Evolutionary conservation across 2,888 invertebrate genomes (phyloP).

Genomic region (Hydrotaea cyrtoneurina): DNA sequence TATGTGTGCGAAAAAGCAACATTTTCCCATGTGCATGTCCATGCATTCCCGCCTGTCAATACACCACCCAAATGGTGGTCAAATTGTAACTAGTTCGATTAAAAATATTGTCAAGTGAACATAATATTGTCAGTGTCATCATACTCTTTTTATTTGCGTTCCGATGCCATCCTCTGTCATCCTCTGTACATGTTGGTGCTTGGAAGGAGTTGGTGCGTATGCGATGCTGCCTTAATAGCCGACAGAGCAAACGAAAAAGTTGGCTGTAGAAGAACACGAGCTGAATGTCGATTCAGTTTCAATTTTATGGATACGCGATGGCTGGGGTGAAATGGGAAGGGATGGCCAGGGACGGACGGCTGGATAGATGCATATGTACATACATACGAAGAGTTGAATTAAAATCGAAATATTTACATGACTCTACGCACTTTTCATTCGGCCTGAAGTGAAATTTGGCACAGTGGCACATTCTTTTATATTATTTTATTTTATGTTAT

Average conservation of each 20-base stretch:
- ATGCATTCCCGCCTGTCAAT: conserved; percentile 1
- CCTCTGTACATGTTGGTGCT: neutral
- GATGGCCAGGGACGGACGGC: neutral
- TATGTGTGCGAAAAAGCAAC: neutral
- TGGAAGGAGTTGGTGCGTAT: neutral
- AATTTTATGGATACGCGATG: conserved; percentile 5
- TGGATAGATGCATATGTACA: neutral
- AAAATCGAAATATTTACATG: neutral
- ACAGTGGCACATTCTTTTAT: too few relatives aligned
- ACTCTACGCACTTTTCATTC: neutral
- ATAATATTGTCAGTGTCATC: conserved; percentile 60
- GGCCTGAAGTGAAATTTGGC: neutral
- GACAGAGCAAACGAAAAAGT: conserved; percentile 18
- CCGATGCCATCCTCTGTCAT: neutral
- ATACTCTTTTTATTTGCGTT: neutral
- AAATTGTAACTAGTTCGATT: conserved; percentile 58
- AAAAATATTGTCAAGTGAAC: conserved; percentile 57
- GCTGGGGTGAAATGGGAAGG: neutral
- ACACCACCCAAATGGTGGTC: neutral
- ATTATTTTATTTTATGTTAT: too few relatives aligned
- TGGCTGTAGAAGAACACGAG: neutral
- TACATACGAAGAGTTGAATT: conserved; percentile 15
- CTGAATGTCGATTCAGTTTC: conserved; percentile 7
- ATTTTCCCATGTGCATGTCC: conserved; percentile 4
- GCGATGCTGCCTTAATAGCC: conserved; percentile 33